A percentile compares a stretch with the other conserved stretches of the same genome.
These are phyloP conservation scores for Camptogramma bilineatum DNA, from an alignment of 2,888 invertebrate genomes.

Conservation along the genomic window DNA sequence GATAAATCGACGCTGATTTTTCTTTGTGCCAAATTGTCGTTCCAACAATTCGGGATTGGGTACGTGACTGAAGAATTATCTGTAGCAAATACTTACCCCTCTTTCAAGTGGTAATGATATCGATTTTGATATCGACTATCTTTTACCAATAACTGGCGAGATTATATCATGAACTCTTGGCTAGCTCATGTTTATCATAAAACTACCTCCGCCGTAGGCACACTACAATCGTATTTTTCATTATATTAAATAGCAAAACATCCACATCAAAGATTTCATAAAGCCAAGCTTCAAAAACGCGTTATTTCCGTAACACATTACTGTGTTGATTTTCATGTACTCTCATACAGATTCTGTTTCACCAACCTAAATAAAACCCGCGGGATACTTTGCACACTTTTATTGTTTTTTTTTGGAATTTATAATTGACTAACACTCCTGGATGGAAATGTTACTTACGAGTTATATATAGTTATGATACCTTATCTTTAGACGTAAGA, in stretches of 20 bases:
- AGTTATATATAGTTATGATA: too few species aligned
- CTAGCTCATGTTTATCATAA: too few species aligned
- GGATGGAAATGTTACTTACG: too few species aligned
- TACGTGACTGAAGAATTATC: slow-evolving; percentile 30
- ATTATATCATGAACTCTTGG: neutral
- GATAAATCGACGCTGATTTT: slow-evolving; percentile 44
- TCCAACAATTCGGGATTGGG: slow-evolving; percentile 34
- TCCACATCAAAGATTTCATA: neutral
- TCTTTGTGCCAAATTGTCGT: slow-evolving; percentile 44
- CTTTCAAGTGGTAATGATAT: slow-evolving; percentile 31
- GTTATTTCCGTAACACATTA: slow-evolving; percentile 9
- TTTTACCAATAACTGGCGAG: neutral
- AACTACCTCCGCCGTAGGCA: neutral
- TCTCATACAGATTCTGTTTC: slow-evolving; percentile 16
- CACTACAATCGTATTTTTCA: neutral
- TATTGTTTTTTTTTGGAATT: neutral
- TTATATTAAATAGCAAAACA: neutral
- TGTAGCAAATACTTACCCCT: slow-evolving; percentile 17
- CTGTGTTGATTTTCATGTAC: slow-evolving; percentile 16
- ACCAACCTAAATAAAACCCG: slow-evolving; percentile 15
- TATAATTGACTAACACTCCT: too few species aligned
- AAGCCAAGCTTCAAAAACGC: neutral
- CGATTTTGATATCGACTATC: neutral
- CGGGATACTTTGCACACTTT: neutral
- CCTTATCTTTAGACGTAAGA: neutral